A percentile compares a stretch with the other conserved stretches of the same genome.
These are phyloP conservation scores for Amphiprion ocellaris DNA, from an alignment of 2,113 vertebrate genomes.

Conservation along the genomic window DNA sequence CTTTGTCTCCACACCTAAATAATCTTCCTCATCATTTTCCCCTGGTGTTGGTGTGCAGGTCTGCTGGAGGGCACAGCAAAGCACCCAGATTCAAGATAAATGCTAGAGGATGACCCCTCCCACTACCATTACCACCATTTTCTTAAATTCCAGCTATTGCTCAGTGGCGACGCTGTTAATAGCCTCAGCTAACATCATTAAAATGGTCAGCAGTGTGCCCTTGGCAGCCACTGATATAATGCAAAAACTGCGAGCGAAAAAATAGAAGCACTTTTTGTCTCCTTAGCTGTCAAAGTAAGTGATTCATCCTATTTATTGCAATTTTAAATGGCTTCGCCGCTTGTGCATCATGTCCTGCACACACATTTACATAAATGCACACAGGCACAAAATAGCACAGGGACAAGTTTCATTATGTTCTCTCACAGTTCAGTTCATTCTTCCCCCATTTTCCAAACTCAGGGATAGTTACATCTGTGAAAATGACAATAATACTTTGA, in stretches of 20 bases:
- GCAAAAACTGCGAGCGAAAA: slow-evolving; percentile 20
- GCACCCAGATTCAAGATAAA: slow-evolving; percentile 16
- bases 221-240: slow-evolving; percentile 14
- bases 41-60: not conserved
- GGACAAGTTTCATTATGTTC: slow-evolving; percentile 16
- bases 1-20: slow-evolving; percentile 26
- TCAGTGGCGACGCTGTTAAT: slow-evolving; percentile 28
- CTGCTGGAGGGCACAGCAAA: slow-evolving; percentile 10
- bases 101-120: slow-evolving; percentile 15
- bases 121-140: slow-evolving; percentile 11
- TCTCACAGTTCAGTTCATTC: slow-evolving; percentile 9
- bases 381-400: not conserved
- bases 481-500: slow-evolving; percentile 25
- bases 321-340: slow-evolving; percentile 26
- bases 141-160: slow-evolving; percentile 24
- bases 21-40: slow-evolving; percentile 30
- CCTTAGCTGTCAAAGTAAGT: slow-evolving; percentile 33
- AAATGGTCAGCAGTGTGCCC: slow-evolving; percentile 18
- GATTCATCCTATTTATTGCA: slow-evolving; percentile 51
- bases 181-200: slow-evolving; percentile 33
- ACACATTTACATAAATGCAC: slow-evolving; percentile 8
- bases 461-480: slow-evolving; percentile 3
- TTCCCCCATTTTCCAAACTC: not conserved
- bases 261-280: slow-evolving; percentile 16
- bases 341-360: not conserved